These are phyloP conservation scores for Epirrita christyi DNA, from an alignment of 2,888 invertebrate genomes.

Conservation along the genomic window DNA sequence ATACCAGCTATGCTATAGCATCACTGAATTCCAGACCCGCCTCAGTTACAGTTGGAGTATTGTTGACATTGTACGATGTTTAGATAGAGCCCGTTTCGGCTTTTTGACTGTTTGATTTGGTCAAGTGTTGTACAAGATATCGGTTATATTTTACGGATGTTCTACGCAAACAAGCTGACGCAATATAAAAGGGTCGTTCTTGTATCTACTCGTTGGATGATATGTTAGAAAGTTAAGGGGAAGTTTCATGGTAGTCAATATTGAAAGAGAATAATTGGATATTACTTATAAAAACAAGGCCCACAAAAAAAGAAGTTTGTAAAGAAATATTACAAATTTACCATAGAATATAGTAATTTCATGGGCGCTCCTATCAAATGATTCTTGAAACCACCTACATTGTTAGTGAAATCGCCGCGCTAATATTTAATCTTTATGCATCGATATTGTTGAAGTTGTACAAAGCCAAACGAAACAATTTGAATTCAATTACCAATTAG, in stretches of 20 bases:
- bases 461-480: slow-evolving; percentile 33
- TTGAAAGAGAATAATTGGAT: slow-evolving; percentile 19
- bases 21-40: slow-evolving; percentile 75
- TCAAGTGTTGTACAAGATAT: slow-evolving; percentile 48
- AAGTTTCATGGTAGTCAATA: slow-evolving; percentile 18
- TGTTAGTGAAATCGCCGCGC: neutral
- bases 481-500: slow-evolving; percentile 40
- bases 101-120: slow-evolving; percentile 60
- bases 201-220: slow-evolving; percentile 8
- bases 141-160: slow-evolving; percentile 30
- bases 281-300: slow-evolving; percentile 2
- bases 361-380: neutral
- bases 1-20: slow-evolving; percentile 60
- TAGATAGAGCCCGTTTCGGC: slow-evolving; percentile 66
- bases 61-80: slow-evolving; percentile 79
- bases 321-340: no score
- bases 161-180: slow-evolving; percentile 28
- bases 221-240: neutral
- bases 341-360: no score
- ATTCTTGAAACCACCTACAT: neutral
- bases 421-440: slow-evolving; percentile 1
- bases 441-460: slow-evolving; percentile 23
- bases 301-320: no score
- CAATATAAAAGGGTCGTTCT: slow-evolving; percentile 25
- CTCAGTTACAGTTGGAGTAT: slow-evolving; percentile 77